Base-by-base conservation (phyloP, 2,113 vertebrate genomes). In the Sardina pilchardus region DNA sequence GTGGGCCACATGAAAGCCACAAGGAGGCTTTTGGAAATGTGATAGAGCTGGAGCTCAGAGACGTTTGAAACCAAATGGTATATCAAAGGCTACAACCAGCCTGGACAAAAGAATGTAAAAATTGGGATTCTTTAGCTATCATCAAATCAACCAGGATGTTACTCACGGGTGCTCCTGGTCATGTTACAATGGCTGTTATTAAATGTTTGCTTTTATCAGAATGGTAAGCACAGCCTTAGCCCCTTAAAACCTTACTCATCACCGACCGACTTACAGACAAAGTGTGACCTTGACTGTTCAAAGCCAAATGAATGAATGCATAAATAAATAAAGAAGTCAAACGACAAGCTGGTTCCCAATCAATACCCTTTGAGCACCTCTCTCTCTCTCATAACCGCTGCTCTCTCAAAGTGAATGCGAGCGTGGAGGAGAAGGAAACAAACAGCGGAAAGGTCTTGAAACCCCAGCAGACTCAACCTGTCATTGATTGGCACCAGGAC, bases 391-490 rank as follows among this genome's bases (percentile, higher is more conserved):
- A 85, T 71, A 89, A 81, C 82, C 81, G 84, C 53, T 75, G 85
- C 87, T 91, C 84, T 87, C 30, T 88, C 86, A 86, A 85, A 85
- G 87, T 43, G 30, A 78, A 14, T 78, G 30, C 39, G 71, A 78
- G 16, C 5, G 34, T 84, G 26, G 30, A 86, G 48, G 83, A 53
- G 21, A 87, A 43, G 88, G 88, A 89, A 88, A 87, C 86, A 90
- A 90, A 90, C 86, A 83, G 59, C 71, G 88, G 88, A 92, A 90
- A 90, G 91, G 91, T 86, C 91, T 87, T 85, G 82, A 87, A 89
- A 85, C 81, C 88, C 86, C 88, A 81, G 84, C 24, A 44, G 86
- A 83, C 85, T 86, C 84, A 87, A 88, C 88, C 89, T 87, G 91
- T 42, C 86, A 91, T 91, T 81, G 91, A 92, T 91, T 91, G 90